phyloP scores from a whole-genome alignment of 2,888 invertebrate species.

The Tenthredo mesomela region DNA sequence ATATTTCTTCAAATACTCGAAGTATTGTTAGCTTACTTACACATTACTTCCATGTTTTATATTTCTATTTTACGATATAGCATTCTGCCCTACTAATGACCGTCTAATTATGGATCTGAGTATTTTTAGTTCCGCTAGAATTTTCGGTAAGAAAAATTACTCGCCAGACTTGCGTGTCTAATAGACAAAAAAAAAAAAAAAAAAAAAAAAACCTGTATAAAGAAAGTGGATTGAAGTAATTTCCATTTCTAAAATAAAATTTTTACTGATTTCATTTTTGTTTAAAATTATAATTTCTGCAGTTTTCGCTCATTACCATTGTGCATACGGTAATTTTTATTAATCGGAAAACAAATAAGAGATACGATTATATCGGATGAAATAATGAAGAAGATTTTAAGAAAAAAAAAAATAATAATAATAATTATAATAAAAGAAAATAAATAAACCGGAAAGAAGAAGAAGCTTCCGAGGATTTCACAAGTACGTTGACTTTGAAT shows the following conservation, averaged over 20 bases:
- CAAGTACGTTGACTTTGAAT: slow-evolving; percentile 45
- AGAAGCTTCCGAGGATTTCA: slow-evolving; percentile 27
- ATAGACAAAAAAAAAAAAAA: not conserved
- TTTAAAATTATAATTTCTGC: not conserved
- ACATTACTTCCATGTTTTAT: not conserved
- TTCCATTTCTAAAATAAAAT: not conserved
- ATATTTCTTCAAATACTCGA: not conserved
- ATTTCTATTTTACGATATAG: slow-evolving; percentile 12
- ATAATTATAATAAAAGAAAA: not conserved
- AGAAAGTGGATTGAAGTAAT: not conserved
- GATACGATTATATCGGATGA: not conserved
- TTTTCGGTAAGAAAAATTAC: slow-evolving; percentile 12
- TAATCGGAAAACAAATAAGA: not conserved
- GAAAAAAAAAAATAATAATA: not conserved
- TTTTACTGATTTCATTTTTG: not conserved
- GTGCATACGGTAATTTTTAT: not conserved
- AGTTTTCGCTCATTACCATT: not conserved
- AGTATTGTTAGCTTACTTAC: not conserved
- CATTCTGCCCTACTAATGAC: slow-evolving; percentile 48
- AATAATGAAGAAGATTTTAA: not conserved
- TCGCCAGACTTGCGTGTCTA: not conserved
- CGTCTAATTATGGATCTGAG: slow-evolving; percentile 51
- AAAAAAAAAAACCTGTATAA: slow-evolving; percentile 19
- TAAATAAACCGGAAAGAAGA: slow-evolving; percentile 17
- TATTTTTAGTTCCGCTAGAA: slow-evolving; percentile 33